Percentiles rank a stretch among this genome's conserved stretches.
phyloP scores from a whole-genome alignment of 2,888 invertebrate species.

The Pherbina coryleti region DNA sequence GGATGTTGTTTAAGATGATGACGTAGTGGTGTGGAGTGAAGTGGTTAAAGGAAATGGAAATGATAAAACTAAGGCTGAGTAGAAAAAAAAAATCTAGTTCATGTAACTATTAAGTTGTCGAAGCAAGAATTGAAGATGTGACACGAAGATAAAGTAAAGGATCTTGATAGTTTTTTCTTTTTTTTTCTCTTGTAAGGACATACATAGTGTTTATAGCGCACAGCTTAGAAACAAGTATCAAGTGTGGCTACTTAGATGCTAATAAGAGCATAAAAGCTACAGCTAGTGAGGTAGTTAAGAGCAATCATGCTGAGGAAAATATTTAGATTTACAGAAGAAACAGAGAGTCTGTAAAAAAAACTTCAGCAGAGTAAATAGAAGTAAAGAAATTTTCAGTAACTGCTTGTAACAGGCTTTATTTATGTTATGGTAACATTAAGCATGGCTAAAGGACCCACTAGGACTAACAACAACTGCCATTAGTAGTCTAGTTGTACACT shows the following conservation, averaged over 20 bases:
- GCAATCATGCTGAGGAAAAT: background rate
- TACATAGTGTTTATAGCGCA: constrained; percentile 4
- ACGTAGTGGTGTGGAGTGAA: background rate
- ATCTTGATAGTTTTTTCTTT: background rate
- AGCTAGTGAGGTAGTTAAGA: too few relatives aligned
- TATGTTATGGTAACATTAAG: too few relatives aligned
- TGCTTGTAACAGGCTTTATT: background rate
- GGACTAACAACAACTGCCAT: background rate
- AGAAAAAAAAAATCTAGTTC: constrained; percentile 17
- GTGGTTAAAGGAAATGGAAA: background rate
- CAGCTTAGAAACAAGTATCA: background rate
- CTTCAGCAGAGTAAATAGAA: background rate
- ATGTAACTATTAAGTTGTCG: constrained; percentile 27
- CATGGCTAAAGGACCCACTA: background rate
- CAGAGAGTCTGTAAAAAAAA: background rate
- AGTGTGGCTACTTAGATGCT: background rate
- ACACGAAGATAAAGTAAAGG: constrained; percentile 2
- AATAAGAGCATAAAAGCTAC: background rate
- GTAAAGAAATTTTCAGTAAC: background rate
- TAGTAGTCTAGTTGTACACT: constrained; percentile 26
- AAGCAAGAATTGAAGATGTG: background rate
- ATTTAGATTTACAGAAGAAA: background rate
- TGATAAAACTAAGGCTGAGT: too few relatives aligned
- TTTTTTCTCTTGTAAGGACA: background rate
- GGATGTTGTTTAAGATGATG: background rate